phyloP scores from a whole-genome alignment of 2,113 vertebrate genomes.

The Grammomys surdaster region DNA sequence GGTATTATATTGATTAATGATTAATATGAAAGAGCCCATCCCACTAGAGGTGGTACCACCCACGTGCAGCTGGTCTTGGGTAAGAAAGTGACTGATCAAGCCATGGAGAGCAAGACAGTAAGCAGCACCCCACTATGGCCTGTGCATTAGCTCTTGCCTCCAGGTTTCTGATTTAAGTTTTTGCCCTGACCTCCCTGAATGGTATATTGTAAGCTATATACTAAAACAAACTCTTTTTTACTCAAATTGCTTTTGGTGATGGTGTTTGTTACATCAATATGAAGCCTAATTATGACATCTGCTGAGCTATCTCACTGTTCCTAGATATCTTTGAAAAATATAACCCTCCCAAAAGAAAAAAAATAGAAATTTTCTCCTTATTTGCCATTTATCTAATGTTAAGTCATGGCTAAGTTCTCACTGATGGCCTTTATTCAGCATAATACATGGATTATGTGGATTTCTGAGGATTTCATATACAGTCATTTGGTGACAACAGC shows the following conservation, averaged over 20 bases:
- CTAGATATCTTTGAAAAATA: slow-evolving; percentile 28
- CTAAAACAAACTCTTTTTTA: not conserved
- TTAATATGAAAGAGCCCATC: not conserved
- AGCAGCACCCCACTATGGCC: not conserved
- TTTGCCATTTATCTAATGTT: not conserved
- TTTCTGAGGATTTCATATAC: not conserved
- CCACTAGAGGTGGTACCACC: not conserved
- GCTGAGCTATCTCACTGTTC: not conserved
- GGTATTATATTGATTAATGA: not conserved
- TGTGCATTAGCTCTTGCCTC: not conserved
- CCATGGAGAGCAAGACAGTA: not conserved
- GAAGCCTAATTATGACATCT: not conserved
- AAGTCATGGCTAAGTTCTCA: not conserved
- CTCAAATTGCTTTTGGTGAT: not conserved
- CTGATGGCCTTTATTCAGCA: not conserved
- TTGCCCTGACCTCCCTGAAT: not conserved
- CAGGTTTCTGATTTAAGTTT: not conserved
- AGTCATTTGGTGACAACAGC: not conserved
- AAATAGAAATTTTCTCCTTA: slow-evolving; percentile 2
- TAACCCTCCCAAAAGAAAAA: not conserved
- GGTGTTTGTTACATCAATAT: not conserved
- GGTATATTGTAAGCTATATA: not conserved
- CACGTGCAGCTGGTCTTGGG: not conserved
- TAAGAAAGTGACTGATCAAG: not conserved
- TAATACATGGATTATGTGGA: not conserved